phyloP scores from a whole-genome alignment of 2,113 vertebrate species.

The Pan troglodytes region NHGRI_mPanTro3-v2.1_pri NC_072398.2:173406501-173407000 shows the following conservation, averaged over 20 bases:
- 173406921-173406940: neutral
- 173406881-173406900: constrained; percentile 31
- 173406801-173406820: neutral
- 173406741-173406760: neutral
- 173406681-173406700: too few relatives aligned
- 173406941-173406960: neutral
- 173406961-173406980: neutral
- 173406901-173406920: constrained; percentile 47
- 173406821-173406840: constrained; percentile 57
- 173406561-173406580: neutral
- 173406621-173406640: neutral
- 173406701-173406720: neutral
- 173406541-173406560: neutral
- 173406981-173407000: neutral
- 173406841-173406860: constrained; percentile 60
- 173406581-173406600: neutral
- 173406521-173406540: neutral
- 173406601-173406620: neutral
- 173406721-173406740: neutral
- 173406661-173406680: too few relatives aligned
- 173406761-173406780: neutral
- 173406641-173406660: neutral
- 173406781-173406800: neutral
- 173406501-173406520: neutral
- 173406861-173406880: constrained; percentile 44